Evolutionary conservation across 2,888 invertebrate genomes (phyloP).

Genomic region (Autographa gamma): DNA sequence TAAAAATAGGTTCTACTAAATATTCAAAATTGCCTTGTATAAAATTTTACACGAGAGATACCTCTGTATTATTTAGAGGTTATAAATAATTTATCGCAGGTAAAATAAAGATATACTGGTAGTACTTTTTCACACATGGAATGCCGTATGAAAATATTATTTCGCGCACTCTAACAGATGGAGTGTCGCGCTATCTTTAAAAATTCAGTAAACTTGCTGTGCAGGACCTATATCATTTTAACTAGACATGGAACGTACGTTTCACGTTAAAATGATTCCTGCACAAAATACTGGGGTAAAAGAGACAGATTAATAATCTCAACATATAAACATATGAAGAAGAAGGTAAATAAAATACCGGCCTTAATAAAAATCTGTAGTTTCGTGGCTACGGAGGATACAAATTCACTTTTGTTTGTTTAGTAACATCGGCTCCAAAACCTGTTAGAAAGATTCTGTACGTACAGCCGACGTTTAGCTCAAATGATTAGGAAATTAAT

Average conservation of each 20-base stretch:
- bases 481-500: slow-evolving; percentile 17
- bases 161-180: slow-evolving; percentile 23
- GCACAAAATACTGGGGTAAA: neutral
- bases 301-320: neutral
- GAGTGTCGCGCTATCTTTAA: slow-evolving; percentile 28
- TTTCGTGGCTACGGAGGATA: too few species aligned
- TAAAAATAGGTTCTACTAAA: too few species aligned
- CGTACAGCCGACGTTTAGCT: slow-evolving; percentile 11
- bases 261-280: neutral
- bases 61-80: neutral
- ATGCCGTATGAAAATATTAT: slow-evolving; percentile 38
- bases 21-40: too few species aligned
- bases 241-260: slow-evolving; percentile 6
- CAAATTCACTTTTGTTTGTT: neutral
- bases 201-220: slow-evolving; percentile 31
- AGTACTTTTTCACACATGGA: neutral
- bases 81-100: slow-evolving; percentile 21
- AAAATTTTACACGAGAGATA: neutral
- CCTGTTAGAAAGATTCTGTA: neutral
- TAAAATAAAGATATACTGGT: slow-evolving; percentile 5
- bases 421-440: neutral
- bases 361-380: too few species aligned
- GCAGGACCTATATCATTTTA: slow-evolving; percentile 21
- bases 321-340: too few species aligned
- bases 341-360: too few species aligned